phyloP scores from a whole-genome alignment of 37 sponge, comb jelly and placozoan species.

The Trichoplax adhaerens region DNA sequence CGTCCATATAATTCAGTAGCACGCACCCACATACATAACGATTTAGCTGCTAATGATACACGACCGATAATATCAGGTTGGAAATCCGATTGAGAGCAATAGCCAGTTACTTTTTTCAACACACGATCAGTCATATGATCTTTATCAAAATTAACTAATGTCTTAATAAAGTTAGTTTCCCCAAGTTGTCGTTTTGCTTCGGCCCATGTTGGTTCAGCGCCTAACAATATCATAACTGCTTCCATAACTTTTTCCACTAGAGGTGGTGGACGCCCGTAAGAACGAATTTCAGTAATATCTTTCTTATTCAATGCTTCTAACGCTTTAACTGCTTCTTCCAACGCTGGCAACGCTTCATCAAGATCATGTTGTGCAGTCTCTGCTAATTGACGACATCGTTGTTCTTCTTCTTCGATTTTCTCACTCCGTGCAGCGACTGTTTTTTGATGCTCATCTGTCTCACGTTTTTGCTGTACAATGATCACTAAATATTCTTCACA shows the following conservation, averaged over 20 bases:
- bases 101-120: slow-evolving; percentile 64
- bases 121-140: slow-evolving; percentile 85
- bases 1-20: slow-evolving; percentile 98
- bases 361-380: slow-evolving; percentile 90
- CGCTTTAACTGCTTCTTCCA: slow-evolving; percentile 80
- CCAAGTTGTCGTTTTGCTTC: slow-evolving; percentile 94
- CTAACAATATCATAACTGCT: slow-evolving; percentile 91
- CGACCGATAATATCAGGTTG: slow-evolving; percentile 76
- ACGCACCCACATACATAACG: slow-evolving; percentile 94
- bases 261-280: slow-evolving; percentile 86
- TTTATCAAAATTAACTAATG: slow-evolving; percentile 81
- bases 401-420: slow-evolving; percentile 95
- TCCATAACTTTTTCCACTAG: slow-evolving; percentile 86
- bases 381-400: slow-evolving; percentile 59
- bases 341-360: slow-evolving; percentile 87
- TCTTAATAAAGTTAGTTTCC: slow-evolving; percentile 83
- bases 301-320: slow-evolving; percentile 91
- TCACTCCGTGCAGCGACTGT: slow-evolving; percentile 73
- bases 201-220: slow-evolving; percentile 82
- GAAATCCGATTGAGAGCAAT: slow-evolving; percentile 63
- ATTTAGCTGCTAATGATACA: slow-evolving; percentile 86
- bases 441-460: slow-evolving; percentile 93
- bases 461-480: slow-evolving; percentile 94
- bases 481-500: slow-evolving; percentile 95
- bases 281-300: slow-evolving; percentile 90